A percentile compares a stretch with the other conserved stretches of the same genome.
Evolutionary conservation across 2,888 invertebrate genomes (phyloP).

Genomic region (Eucera pruinosa): DNA sequence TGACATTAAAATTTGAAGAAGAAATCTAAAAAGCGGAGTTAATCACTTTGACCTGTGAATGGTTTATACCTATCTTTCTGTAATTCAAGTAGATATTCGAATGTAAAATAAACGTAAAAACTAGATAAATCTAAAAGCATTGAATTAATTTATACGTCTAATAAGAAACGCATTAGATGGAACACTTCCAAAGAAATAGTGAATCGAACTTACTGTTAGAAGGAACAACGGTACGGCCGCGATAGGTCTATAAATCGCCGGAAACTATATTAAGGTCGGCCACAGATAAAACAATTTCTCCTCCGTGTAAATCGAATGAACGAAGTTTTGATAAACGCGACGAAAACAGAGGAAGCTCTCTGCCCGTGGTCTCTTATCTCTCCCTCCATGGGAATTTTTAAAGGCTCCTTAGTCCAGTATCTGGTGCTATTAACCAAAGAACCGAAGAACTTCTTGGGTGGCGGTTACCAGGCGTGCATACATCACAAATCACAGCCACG

Average conservation of each 20-base stretch:
- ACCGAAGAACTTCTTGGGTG: conserved; percentile 79
- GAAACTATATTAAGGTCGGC: conserved; percentile 37
- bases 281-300: conserved; percentile 52
- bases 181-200: not conserved
- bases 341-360: conserved; percentile 56
- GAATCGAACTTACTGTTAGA: not conserved
- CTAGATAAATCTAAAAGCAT: too few relatives aligned
- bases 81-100: too few relatives aligned
- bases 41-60: too few relatives aligned
- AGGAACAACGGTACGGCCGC: not conserved
- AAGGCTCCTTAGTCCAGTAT: conserved; percentile 65
- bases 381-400: conserved; percentile 51
- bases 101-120: too few relatives aligned
- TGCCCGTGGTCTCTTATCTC: conserved; percentile 55
- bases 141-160: too few relatives aligned
- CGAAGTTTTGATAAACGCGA: conserved; percentile 44
- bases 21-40: too few relatives aligned
- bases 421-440: conserved; percentile 80
- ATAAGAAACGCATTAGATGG: not conserved
- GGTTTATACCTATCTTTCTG: too few relatives aligned
- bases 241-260: conserved; percentile 26
- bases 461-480: conserved; percentile 57
- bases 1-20: too few relatives aligned
- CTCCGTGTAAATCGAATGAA: conserved; percentile 57
- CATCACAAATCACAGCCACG: conserved; percentile 45